Evolutionary conservation across 2,888 invertebrate species (phyloP), one percentile per base, ranked within the genome.

Genomic region (Limnephilus lunatus): DNA sequence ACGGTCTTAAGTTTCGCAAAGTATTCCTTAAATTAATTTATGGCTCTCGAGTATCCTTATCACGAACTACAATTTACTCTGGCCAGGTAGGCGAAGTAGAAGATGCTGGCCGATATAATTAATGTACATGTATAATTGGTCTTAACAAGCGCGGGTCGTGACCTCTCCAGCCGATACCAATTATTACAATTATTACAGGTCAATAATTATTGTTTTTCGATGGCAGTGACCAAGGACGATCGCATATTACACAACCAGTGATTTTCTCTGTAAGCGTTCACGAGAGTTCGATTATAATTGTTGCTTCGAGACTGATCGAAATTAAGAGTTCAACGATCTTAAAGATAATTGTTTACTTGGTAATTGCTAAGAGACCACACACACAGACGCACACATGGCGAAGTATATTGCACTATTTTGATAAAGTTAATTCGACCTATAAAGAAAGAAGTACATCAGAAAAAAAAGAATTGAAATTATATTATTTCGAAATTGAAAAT

Each of bases 71-170:
- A 83, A 83, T 83, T 83, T 83, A 25, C 83, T 83, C 35, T n/a
- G 48, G 44, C 39, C 48, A 25, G 86, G 86, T n/a, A 68, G 68
- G 68, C 68, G 68, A 68, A n/a, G 44, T 15, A 30, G 86, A 48
- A n/a, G 48, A 31, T 48, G 86, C 89, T 25, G 53, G 39, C 81
- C 35, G 89, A 81, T 89, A 91, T 91, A 88, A 91, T 91, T 91
- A 88, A 25, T 19, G 83, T 88, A 82, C 44, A 31, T 44, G 44
- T 44, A 44, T 91, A 91, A 91, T 91, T 91, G 88, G 81, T 68
- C 88, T 44, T 91, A 91, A 91, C 89, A 80, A 91, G 87, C 80
- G 81, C 30, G 82, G 91, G 80, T 91, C 91, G 82, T 91, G 91
- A 91, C 87, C 91, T 91, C 88, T 31, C 15, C 30, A 87, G 31